Base-by-base conservation (phyloP, 2,888 invertebrate genomes). In the Timandra comae region DNA sequence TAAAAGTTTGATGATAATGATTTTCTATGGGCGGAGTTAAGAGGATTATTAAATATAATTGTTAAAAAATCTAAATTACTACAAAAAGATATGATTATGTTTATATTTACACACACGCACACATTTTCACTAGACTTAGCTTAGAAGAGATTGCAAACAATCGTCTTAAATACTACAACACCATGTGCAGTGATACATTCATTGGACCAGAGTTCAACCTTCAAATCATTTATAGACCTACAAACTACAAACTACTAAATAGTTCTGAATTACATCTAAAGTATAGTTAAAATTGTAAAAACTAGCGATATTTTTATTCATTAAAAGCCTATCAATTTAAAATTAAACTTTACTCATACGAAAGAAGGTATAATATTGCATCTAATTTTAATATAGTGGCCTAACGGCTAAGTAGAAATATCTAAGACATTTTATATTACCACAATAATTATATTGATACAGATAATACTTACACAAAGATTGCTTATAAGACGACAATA, bases 191-290 rank as follows among this genome's bases (percentile, higher is more conserved):
- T 68, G 71, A 69, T 81, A 78, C 73, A 70, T 69, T 80, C 75
- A 76, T 85, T 85, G 84, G 84, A 85, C 84, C 84, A 84, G 82
- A 79, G 68, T 82, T 84, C 84, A 85, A 85, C 84, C 84, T 77
- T 84, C 74, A 69, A 65, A 66, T 76, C 73, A 68, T 59, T 66
- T 60, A 58, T 62, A 65, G 56, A 47, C 42, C 56, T 58, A 55
- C 43, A 28, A n/a, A 45, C 41, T 47, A 56, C 39, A 46, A 58
- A 56, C 47, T 33, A 35, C 32, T 39, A 16, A 3, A 43, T 39
- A 46, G n/a, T n/a, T n/a, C 53, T 42, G 35, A 52, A 37, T 39
- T 47, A 55, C 33, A 46, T 43, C 41, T 27, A 40, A 40, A 32
- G 38, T 41, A 49, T n/a, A n/a, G n/a, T 49, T 51, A 52, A 53